Percentiles rank a stretch among this genome's conserved stretches.
These are phyloP conservation scores for Bufo bufo DNA, from an alignment of 2,113 vertebrate genomes.

Conservation along the genomic window DNA sequence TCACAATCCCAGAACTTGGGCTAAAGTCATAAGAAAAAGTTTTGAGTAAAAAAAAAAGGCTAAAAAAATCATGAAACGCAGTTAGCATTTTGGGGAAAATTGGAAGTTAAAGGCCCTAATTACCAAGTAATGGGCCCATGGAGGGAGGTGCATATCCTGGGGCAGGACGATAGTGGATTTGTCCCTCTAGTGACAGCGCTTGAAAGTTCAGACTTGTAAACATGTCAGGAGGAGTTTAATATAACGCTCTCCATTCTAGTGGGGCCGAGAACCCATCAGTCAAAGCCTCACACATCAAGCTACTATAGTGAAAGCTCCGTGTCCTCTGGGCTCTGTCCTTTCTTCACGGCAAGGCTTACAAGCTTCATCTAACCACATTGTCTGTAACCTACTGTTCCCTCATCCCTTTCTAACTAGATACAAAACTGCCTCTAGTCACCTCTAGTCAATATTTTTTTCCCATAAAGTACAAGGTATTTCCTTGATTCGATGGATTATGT, in stretches of 20 bases:
- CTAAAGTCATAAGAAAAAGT: not conserved
- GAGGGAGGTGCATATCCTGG: constrained; percentile 47
- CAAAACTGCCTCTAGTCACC: not conserved
- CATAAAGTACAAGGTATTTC: not conserved
- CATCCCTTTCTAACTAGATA: not conserved
- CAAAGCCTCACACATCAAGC: constrained; percentile 34
- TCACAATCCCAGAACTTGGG: not conserved
- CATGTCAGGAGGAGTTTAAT: constrained; percentile 50
- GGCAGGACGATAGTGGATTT: constrained; percentile 40
- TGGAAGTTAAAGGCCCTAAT: constrained; percentile 46
- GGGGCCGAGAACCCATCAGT: constrained; percentile 43
- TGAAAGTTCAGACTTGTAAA: constrained; percentile 56
- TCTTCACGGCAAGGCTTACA: not conserved
- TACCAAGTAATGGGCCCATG: constrained; percentile 21
- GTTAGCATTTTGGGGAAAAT: constrained; percentile 38
- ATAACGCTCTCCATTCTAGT: constrained; percentile 6
- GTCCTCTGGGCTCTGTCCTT: constrained; percentile 39
- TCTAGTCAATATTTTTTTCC: not conserved
- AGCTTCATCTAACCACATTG: constrained; percentile 11
- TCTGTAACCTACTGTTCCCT: not conserved
- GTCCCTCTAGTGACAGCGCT: constrained; percentile 44
- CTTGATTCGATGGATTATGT: not conserved
- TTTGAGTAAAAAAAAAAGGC: not conserved
- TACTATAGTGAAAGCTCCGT: not conserved
- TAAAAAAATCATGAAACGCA: not conserved